A percentile compares a stretch with the other conserved stretches of the same genome.
These are phyloP conservation scores for Pipistrellus kuhlii DNA, from an alignment of 2,797 vertebrate species.

Conservation along the genomic window DNA sequence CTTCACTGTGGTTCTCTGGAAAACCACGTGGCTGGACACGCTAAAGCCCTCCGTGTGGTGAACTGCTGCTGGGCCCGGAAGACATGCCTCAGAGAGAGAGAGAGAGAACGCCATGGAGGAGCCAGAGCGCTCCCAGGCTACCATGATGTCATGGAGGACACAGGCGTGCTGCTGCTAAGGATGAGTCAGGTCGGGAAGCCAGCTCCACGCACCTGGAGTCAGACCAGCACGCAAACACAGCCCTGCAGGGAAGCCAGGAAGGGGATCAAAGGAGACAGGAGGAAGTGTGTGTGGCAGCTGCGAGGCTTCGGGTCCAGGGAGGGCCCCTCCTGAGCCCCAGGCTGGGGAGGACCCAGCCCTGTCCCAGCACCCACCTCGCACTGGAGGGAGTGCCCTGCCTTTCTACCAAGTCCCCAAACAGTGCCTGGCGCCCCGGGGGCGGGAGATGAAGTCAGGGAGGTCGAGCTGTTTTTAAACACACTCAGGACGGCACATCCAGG, in stretches of 20 bases:
- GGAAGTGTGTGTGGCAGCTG: constrained; percentile 61
- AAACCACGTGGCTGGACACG: neutral
- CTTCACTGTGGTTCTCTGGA: neutral
- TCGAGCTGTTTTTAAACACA: constrained; percentile 44
- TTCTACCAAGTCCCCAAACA: neutral
- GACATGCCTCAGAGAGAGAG: neutral
- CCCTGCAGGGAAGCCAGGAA: constrained; percentile 76
- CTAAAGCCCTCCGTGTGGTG: neutral
- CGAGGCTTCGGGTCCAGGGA: neutral
- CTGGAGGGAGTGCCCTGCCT: constrained; percentile 41
- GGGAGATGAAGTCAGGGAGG: constrained; percentile 62
- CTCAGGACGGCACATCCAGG: constrained; percentile 34
- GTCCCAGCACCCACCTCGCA: neutral
- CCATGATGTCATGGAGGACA: constrained; percentile 75
- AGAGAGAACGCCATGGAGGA: neutral
- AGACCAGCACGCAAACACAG: constrained; percentile 79
- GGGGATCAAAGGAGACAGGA: constrained; percentile 80
- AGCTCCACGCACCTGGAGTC: constrained; percentile 82
- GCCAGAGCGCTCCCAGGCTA: constrained; percentile 60
- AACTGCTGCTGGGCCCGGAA: neutral
- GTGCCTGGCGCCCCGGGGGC: neutral
- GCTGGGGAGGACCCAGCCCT: constrained; percentile 43
- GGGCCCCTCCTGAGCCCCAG: neutral
- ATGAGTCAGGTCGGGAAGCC: constrained; percentile 84
- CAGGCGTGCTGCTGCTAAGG: constrained; percentile 66